phyloP scores from a whole-genome alignment of 2,888 invertebrate species.

The Caenorhabditis becei region DNA sequence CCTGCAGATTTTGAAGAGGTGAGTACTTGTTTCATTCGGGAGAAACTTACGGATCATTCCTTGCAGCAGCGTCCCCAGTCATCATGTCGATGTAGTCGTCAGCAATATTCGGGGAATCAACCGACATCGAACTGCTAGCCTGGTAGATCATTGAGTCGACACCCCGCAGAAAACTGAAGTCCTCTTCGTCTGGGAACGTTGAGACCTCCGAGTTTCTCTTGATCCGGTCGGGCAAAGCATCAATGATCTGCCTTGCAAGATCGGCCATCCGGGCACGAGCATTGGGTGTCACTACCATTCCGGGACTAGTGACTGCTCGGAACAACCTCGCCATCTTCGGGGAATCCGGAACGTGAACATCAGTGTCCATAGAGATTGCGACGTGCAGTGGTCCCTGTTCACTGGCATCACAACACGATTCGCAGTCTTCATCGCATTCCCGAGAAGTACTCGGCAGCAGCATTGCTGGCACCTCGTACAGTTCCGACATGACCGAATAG shows the following conservation, averaged over 20 bases:
- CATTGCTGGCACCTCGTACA: slow-evolving; percentile 30
- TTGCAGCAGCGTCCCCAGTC: slow-evolving; percentile 11
- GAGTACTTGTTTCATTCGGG: neutral
- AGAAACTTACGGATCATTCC: slow-evolving; percentile 17
- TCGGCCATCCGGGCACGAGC: slow-evolving; percentile 84
- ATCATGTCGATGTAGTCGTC: slow-evolving; percentile 45
- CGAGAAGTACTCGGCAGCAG: slow-evolving; percentile 11
- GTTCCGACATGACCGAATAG: slow-evolving; percentile 47
- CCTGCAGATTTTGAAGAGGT: neutral
- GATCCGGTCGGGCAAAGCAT: slow-evolving; percentile 97
- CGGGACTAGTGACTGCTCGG: slow-evolving; percentile 72
- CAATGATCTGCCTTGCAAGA: slow-evolving; percentile 97
- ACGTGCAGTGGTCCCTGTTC: slow-evolving; percentile 55
- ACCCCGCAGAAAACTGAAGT: neutral
- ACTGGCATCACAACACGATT: slow-evolving; percentile 25
- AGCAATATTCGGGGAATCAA: slow-evolving; percentile 9
- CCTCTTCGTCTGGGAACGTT: slow-evolving; percentile 33
- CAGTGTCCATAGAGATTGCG: slow-evolving; percentile 75
- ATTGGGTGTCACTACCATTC: slow-evolving; percentile 68
- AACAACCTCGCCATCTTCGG: slow-evolving; percentile 74
- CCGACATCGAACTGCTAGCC: slow-evolving; percentile 28
- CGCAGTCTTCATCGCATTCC: slow-evolving; percentile 54
- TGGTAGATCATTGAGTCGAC: slow-evolving; percentile 16
- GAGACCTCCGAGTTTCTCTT: slow-evolving; percentile 84
- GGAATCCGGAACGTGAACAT: slow-evolving; percentile 75